phyloP scores from a whole-genome alignment of 2,797 vertebrate species.

The Corythornis leucogaster region DNA sequence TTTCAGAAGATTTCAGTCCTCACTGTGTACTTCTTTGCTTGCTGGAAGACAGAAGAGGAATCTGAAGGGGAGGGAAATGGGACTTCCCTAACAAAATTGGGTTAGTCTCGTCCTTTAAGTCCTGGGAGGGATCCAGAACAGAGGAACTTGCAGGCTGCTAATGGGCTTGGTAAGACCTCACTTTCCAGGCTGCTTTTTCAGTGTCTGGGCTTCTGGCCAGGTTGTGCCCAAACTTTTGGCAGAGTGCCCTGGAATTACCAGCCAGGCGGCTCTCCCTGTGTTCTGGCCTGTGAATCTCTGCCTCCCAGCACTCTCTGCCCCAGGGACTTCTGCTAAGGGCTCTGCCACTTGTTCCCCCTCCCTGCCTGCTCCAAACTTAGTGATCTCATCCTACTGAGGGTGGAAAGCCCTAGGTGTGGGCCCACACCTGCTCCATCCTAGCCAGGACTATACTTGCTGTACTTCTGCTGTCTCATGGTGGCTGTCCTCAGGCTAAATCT shows the following conservation, averaged over 20 bases:
- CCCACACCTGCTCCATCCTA: neutral
- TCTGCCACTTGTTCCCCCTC: neutral
- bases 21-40: neutral
- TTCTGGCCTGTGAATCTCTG: neutral
- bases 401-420: neutral
- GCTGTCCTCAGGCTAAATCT: neutral
- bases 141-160: conserved; percentile 20
- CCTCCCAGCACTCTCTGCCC: neutral
- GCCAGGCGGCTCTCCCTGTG: neutral
- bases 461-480: neutral
- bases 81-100: conserved; percentile 2
- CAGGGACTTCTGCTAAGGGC: neutral
- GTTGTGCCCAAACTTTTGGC: conserved; percentile 43
- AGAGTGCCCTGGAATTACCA: conserved; percentile 28
- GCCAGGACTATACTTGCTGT: neutral
- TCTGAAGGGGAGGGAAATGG: neutral
- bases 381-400: neutral
- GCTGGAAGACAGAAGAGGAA: neutral
- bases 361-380: neutral
- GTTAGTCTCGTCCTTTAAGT: neutral
- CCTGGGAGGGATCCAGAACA: neutral
- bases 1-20: neutral
- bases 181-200: conserved; percentile 51
- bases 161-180: conserved; percentile 37
- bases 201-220: conserved; percentile 40